A percentile compares a stretch with the other conserved stretches of the same genome.
phyloP scores from a whole-genome alignment of 2,113 vertebrate species.

The Burhinus bistriatus region DNA sequence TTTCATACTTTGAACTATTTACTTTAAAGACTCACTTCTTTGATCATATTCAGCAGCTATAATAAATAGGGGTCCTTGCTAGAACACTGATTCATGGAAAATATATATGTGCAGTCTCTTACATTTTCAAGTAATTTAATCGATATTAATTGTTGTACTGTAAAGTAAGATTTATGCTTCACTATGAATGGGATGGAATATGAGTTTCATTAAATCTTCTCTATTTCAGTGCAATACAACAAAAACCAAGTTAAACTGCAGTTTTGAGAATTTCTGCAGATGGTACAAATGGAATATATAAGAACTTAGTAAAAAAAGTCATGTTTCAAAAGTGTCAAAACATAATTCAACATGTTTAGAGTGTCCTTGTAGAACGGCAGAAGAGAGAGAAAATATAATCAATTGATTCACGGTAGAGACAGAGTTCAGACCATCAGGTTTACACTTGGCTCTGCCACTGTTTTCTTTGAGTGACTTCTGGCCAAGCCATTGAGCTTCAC shows the following conservation, averaged over 20 bases:
- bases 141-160: constrained; percentile 34
- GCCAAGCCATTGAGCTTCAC: background rate
- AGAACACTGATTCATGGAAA: background rate
- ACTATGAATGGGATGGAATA: background rate
- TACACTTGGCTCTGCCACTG: background rate
- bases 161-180: constrained; percentile 22
- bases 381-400: background rate
- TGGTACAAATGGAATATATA: constrained; percentile 5
- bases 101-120: background rate
- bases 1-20: background rate
- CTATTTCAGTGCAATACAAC: background rate
- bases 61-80: background rate
- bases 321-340: constrained; percentile 23
- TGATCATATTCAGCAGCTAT: background rate
- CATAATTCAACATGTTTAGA: constrained; percentile 7
- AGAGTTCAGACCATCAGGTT: background rate
- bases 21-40: background rate
- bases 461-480: background rate
- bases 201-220: constrained; percentile 30
- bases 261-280: constrained; percentile 16
- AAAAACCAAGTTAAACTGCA: constrained; percentile 34
- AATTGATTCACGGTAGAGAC: background rate
- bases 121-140: constrained; percentile 32
- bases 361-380: background rate
- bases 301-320: background rate